A percentile compares a stretch with the other conserved stretches of the same genome.
Conservation (phyloP, 2,888 invertebrate genomes). For the Aporophyla nigra region DNA sequence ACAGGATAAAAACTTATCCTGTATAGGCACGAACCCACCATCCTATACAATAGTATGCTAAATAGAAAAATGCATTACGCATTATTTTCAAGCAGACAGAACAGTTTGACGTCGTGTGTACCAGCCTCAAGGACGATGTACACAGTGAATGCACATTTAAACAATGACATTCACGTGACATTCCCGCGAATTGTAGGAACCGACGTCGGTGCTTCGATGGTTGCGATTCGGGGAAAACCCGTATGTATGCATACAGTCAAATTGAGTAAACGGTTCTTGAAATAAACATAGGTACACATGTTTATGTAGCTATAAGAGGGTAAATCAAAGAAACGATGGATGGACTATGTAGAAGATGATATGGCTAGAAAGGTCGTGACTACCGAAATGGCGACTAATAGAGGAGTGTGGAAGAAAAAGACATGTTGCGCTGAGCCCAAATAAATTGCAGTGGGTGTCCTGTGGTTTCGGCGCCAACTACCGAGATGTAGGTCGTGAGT, state of each 20-base stretch:
- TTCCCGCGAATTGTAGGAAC: slow-evolving; percentile 29
- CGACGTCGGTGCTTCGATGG: neutral
- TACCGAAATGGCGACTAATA: no score
- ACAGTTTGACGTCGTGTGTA: neutral
- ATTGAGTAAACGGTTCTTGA: neutral
- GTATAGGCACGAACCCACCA: neutral
- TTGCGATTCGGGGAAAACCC: slow-evolving; percentile 14
- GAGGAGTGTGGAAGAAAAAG: no score
- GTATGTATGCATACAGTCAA: no score
- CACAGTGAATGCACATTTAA: slow-evolving; percentile 14
- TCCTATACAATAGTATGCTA: neutral
- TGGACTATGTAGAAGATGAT: no score
- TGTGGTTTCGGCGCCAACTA: no score
- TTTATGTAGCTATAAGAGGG: no score
- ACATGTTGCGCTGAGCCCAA: no score
- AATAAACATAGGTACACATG: neutral
- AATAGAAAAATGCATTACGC: neutral
- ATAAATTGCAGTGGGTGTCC: no score
- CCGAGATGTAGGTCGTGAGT: no score
- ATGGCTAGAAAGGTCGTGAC: no score
- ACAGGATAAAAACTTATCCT: no score
- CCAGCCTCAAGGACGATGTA: slow-evolving; percentile 2
- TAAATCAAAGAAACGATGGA: no score
- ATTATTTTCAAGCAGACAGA: neutral
- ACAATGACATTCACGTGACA: neutral